These are phyloP conservation scores for Varecia variegata DNA, from an alignment of 2,797 vertebrate species.

Conservation along the genomic window DNA sequence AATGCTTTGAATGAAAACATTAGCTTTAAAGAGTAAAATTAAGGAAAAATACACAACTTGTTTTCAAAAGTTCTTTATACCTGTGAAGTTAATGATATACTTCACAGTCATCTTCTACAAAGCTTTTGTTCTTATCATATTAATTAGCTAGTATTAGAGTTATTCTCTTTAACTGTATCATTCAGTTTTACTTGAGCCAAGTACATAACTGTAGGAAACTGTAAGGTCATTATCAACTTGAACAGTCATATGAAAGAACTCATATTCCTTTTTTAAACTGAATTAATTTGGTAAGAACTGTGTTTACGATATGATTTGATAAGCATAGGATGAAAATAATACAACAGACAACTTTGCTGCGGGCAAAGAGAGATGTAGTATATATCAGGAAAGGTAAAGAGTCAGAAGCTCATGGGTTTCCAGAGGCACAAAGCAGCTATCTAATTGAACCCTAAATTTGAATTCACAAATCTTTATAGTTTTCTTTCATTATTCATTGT, in stretches of 20 bases:
- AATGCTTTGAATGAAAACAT: conserved; percentile 56
- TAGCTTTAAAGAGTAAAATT: conserved; percentile 34
- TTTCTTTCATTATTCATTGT: not conserved
- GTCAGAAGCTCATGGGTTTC: conserved; percentile 44
- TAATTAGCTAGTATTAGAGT: conserved; percentile 64
- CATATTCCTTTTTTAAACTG: not conserved
- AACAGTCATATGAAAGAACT: conserved; percentile 36
- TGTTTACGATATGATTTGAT: conserved; percentile 2
- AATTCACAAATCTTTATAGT: not conserved
- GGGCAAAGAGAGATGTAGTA: conserved; percentile 48
- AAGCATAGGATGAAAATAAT: not conserved
- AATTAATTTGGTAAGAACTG: not conserved
- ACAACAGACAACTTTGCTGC: conserved; percentile 33
- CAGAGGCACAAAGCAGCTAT: not conserved
- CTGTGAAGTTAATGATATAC: not conserved
- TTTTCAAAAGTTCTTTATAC: conserved; percentile 10
- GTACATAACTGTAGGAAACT: conserved; percentile 39
- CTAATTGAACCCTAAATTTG: not conserved
- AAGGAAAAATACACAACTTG: not conserved
- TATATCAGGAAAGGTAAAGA: conserved; percentile 53
- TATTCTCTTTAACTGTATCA: conserved; percentile 31
- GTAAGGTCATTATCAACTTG: conserved; percentile 39
- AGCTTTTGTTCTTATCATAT: conserved; percentile 48
- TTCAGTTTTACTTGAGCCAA: conserved; percentile 28
- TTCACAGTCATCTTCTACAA: conserved; percentile 42